Evolutionary conservation across 2,888 invertebrate species (phyloP).

Genomic region (Unio delphinus): DNA sequence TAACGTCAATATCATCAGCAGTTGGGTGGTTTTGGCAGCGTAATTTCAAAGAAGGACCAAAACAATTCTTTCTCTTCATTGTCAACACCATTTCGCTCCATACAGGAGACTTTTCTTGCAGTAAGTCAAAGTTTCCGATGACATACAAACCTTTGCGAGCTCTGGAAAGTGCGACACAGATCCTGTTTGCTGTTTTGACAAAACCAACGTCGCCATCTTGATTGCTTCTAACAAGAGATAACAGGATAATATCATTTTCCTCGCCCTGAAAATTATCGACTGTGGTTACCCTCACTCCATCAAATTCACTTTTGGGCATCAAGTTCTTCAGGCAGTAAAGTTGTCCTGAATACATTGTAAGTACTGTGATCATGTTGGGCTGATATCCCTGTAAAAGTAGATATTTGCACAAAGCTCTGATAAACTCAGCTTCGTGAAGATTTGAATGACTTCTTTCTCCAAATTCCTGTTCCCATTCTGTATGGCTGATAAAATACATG

Average conservation of each 20-base stretch:
- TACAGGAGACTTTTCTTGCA: constrained; percentile 18
- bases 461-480: constrained; percentile 44
- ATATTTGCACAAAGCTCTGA: constrained; percentile 53
- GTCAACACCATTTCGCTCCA: constrained; percentile 35
- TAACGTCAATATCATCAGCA: constrained; percentile 17
- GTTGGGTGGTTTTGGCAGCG: constrained; percentile 53
- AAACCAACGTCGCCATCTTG: constrained; percentile 63
- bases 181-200: constrained; percentile 56
- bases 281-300: constrained; percentile 55
- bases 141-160: constrained; percentile 66
- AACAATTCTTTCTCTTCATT: constrained; percentile 27
- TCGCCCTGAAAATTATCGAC: constrained; percentile 71
- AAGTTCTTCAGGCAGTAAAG: constrained; percentile 44
- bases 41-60: constrained; percentile 33
- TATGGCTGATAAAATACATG: constrained; percentile 62
- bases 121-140: constrained; percentile 58
- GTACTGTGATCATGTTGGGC: constrained; percentile 57
- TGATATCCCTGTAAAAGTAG: constrained; percentile 61
- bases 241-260: constrained; percentile 69
- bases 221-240: constrained; percentile 70
- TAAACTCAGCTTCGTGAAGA: constrained; percentile 56
- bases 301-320: constrained; percentile 50
- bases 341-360: constrained; percentile 65
- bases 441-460: constrained; percentile 62
- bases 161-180: constrained; percentile 67